Evolutionary conservation across 23 tunicate genomes (phyloP).

Genomic region (Phallusia fumigata): DNA sequence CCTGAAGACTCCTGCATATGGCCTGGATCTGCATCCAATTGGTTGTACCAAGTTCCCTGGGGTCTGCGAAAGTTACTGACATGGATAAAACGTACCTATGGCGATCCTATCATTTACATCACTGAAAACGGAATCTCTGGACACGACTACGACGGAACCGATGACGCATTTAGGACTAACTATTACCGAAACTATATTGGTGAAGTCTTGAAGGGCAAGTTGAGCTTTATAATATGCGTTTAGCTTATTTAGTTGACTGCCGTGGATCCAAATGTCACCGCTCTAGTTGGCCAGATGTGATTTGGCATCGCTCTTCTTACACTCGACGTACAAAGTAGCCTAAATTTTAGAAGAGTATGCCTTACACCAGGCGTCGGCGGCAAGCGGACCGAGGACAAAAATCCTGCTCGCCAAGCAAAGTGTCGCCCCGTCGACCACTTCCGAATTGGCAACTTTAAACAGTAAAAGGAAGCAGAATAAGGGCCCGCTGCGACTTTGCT

Average conservation of each 20-base stretch:
- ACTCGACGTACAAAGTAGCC: no score
- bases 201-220: slow-evolving; percentile 83
- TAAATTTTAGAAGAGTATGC: no score
- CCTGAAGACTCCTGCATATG: slow-evolving; percentile 69
- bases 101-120: slow-evolving; percentile 88
- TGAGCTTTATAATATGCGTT: neutral
- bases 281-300: neutral
- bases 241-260: no score
- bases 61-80: slow-evolving; percentile 81
- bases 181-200: slow-evolving; percentile 83
- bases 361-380: no score
- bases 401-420: no score
- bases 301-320: no score
- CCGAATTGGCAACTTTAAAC: no score
- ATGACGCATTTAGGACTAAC: slow-evolving; percentile 68
- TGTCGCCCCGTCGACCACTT: no score
- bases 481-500: no score
- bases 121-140: slow-evolving; percentile 98
- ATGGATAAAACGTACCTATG: slow-evolving; percentile 84
- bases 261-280: neutral
- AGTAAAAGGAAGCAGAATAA: no score
- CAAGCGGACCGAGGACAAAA: no score
- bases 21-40: slow-evolving; percentile 95
- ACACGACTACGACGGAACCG: slow-evolving; percentile 40
- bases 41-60: slow-evolving; percentile 97